Evolutionary conservation across 1,140 invertebrate species (phyloP).

Genomic region (Octopus sinensis): DNA sequence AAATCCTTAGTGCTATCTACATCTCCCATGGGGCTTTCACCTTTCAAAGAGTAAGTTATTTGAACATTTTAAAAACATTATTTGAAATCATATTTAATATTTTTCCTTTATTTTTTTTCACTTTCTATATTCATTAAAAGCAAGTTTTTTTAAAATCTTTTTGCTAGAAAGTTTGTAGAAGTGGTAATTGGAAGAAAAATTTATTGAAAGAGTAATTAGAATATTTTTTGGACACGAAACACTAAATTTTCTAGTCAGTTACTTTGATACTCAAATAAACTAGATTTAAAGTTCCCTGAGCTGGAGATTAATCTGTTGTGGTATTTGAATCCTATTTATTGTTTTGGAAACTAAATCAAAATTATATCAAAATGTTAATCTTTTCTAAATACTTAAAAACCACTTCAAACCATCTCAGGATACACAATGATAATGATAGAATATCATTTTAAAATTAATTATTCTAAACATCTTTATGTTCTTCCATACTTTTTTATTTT

Average conservation of each 20-base stretch:
- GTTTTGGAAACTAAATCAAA: background rate
- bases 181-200: too few species aligned
- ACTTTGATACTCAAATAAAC: background rate
- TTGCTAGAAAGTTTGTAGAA: too few species aligned
- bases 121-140: background rate
- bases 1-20: slow-evolving; percentile 28
- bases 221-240: too few species aligned
- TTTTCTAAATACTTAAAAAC: too few species aligned
- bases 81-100: slow-evolving; percentile 5
- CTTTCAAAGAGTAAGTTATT: slow-evolving; percentile 49
- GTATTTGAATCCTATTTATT: background rate
- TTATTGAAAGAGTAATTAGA: too few species aligned
- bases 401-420: too few species aligned
- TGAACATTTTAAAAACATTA: background rate
- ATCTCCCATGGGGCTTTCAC: slow-evolving; percentile 40
- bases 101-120: background rate
- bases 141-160: background rate
- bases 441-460: too few species aligned
- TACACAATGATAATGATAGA: too few species aligned
- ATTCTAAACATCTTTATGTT: too few species aligned
- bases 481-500: too few species aligned
- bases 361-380: background rate
- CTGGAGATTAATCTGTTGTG: background rate
- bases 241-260: background rate
- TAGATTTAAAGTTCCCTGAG: background rate